These are phyloP conservation scores for Cyprinodon tularosa DNA, from an alignment of 2,113 vertebrate genomes.

Conservation along the genomic window DNA sequence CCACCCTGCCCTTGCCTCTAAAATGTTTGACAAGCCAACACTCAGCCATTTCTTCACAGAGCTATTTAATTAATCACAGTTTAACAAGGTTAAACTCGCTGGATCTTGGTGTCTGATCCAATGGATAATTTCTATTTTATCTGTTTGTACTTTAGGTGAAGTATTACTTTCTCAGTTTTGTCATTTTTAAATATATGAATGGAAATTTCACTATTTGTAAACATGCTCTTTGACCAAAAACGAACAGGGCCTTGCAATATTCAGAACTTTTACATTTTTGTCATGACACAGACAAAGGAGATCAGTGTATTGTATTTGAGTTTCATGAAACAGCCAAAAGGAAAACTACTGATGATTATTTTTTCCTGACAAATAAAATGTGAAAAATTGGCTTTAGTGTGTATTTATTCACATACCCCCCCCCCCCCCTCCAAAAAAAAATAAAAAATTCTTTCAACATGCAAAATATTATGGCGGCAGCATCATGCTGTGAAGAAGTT, in stretches of 20 bases:
- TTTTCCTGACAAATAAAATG: neutral
- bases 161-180: neutral
- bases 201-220: conserved; percentile 20
- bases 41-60: conserved; percentile 21
- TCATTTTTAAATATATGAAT: neutral
- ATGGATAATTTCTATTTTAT: neutral
- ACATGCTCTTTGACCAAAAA: conserved; percentile 10
- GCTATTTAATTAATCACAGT: conserved; percentile 29
- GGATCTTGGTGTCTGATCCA: conserved; percentile 9
- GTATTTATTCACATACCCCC: neutral
- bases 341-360: neutral
- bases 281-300: neutral
- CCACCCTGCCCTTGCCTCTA: conserved; percentile 63
- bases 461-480: neutral
- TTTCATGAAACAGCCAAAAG: neutral
- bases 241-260: neutral
- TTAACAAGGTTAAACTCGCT: conserved; percentile 27
- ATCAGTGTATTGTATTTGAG: neutral
- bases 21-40: conserved; percentile 47
- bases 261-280: neutral
- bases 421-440: neutral
- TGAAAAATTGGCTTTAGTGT: neutral
- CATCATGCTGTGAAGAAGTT: neutral
- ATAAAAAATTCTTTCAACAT: neutral
- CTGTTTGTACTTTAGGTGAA: neutral